Evolutionary conservation across 1,140 invertebrate genomes (phyloP).

Genomic region (Oreohelix idahoensis): DNA sequence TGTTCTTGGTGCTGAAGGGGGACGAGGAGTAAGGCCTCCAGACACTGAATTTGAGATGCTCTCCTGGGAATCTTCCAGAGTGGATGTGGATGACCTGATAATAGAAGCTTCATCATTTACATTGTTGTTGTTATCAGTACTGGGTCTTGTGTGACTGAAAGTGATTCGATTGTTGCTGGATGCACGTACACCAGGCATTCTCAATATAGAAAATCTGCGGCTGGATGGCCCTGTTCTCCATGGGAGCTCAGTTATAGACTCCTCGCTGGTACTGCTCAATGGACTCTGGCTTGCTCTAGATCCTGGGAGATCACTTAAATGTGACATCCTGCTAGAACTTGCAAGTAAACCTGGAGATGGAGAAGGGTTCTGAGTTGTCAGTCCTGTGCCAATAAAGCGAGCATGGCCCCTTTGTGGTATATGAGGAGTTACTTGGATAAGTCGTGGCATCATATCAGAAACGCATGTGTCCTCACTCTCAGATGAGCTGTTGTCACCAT

Average conservation of each 20-base stretch:
- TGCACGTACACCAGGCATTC: slow-evolving; percentile 1
- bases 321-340: not conserved
- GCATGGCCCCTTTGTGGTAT: not conserved
- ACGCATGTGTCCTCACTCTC: not conserved
- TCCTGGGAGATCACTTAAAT: not conserved
- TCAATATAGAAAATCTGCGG: not conserved
- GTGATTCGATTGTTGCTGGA: slow-evolving; percentile 23
- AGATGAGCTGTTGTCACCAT: slow-evolving; percentile 29
- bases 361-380: slow-evolving; percentile 12
- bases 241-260: slow-evolving; percentile 24
- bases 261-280: slow-evolving; percentile 34
- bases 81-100: not conserved
- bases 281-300: slow-evolving; percentile 30
- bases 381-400: slow-evolving; percentile 28
- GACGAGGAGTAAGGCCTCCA: slow-evolving; percentile 30
- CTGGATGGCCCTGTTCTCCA: not conserved
- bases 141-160: slow-evolving; percentile 23
- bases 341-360: not conserved
- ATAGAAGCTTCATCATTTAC: not conserved
- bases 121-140: slow-evolving; percentile 24
- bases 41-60: not conserved
- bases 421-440: slow-evolving; percentile 21
- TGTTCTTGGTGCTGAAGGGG: slow-evolving; percentile 32
- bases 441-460: slow-evolving; percentile 16
- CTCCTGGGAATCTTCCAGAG: not conserved